A percentile compares a stretch with the other conserved stretches of the same genome.
These are phyloP conservation scores for Ceratosolen solmsi DNA, from an alignment of 1,140 invertebrate species.

Conservation along the genomic window DNA sequence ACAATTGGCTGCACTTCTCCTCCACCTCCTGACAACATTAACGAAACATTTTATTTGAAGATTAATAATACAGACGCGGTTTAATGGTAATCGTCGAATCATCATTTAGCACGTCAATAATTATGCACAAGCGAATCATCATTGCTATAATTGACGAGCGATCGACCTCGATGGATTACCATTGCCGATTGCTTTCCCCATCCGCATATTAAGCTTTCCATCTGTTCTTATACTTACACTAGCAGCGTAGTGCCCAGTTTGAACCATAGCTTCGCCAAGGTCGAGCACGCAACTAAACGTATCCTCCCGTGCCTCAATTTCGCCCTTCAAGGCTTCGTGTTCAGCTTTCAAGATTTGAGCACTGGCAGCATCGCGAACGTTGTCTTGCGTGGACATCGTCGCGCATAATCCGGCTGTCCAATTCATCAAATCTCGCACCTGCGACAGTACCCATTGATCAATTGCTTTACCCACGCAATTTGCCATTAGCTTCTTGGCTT, in stretches of 20 bases:
- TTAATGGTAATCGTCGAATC: too few species aligned
- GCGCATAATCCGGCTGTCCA: conserved; percentile 89
- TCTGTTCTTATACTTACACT: conserved; percentile 66
- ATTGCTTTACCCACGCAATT: neutral
- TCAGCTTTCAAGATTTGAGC: conserved; percentile 91
- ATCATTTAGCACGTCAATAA: too few species aligned
- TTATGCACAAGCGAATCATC: too few species aligned
- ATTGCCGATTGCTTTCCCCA: too few species aligned
- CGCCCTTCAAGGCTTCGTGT: conserved; percentile 92
- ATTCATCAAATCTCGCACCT: conserved; percentile 90
- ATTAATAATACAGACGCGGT: too few species aligned
- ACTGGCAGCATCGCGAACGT: conserved; percentile 87
- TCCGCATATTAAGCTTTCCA: too few species aligned
- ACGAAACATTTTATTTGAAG: conserved; percentile 1
- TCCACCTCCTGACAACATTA: conserved; percentile 80
- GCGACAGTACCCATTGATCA: neutral
- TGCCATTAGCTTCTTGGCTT: too few species aligned
- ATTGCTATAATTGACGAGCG: too few species aligned
- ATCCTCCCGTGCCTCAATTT: conserved; percentile 95
- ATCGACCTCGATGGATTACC: too few species aligned
- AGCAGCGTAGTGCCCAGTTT: conserved; percentile 88
- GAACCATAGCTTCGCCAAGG: conserved; percentile 88
- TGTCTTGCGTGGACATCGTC: conserved; percentile 87
- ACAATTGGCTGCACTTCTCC: conserved; percentile 83
- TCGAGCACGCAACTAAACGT: conserved; percentile 87